phyloP scores from a whole-genome alignment of 1,140 invertebrate species.

The Monochamus saltuarius region DNA sequence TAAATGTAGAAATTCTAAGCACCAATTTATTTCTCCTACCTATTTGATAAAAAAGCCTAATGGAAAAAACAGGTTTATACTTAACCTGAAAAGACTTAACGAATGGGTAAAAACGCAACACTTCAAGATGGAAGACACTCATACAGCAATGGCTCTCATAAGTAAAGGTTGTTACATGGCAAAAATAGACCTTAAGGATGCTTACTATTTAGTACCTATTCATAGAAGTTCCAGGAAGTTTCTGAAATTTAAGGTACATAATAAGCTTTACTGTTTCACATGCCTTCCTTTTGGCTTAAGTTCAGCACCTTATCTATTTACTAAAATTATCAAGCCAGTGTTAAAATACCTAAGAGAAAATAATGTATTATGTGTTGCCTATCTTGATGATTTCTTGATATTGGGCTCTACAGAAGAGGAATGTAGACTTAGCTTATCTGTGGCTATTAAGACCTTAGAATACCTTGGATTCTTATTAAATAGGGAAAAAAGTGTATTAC shows the following conservation, averaged over 20 bases:
- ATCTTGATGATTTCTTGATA: constrained; percentile 27
- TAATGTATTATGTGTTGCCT: constrained; percentile 18
- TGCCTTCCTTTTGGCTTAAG: constrained; percentile 24
- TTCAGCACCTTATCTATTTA: constrained; percentile 32
- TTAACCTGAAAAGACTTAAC: no score
- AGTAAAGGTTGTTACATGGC: constrained; percentile 31
- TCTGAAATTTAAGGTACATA: constrained; percentile 32
- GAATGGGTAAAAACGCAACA: no score
- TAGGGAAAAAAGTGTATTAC: constrained; percentile 14
- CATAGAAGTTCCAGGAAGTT: constrained; percentile 22
- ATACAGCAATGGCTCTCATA: constrained; percentile 22
- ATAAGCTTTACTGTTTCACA: constrained; percentile 35
- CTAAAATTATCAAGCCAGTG: constrained; percentile 25
- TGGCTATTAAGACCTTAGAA: constrained; percentile 9
- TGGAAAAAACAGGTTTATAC: constrained; percentile 40
- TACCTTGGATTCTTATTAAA: constrained; percentile 22
- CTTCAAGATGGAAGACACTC: constrained; percentile 29
- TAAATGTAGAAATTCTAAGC: neutral
- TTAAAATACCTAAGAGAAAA: constrained; percentile 18
- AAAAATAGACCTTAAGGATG: constrained; percentile 41
- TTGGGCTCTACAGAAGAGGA: constrained; percentile 5
- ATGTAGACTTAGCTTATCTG: constrained; percentile 1
- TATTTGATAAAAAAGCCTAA: constrained; percentile 39
- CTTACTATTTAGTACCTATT: constrained; percentile 33
- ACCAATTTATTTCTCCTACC: constrained; percentile 38